A percentile compares a stretch with the other conserved stretches of the same genome.
Evolutionary conservation across 2,888 invertebrate genomes (phyloP).

Genomic region (Pristionchus arcanus): DNA sequence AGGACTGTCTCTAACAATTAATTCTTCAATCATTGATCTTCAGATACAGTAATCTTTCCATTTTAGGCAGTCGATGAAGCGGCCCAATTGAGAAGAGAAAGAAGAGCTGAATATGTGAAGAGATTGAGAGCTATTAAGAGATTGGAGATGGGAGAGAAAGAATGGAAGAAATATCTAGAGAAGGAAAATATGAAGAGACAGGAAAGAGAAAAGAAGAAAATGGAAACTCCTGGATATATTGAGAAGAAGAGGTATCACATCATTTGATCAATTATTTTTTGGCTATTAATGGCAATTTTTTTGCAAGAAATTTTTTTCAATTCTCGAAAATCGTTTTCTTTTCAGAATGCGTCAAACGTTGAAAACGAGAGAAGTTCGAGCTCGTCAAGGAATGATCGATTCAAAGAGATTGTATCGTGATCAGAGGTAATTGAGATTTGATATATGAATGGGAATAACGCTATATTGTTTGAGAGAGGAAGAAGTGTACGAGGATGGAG

Average conservation of each 20-base stretch:
- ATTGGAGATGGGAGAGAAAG: not conserved
- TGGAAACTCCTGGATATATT: slow-evolving; percentile 1
- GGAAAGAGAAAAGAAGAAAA: slow-evolving; percentile 1
- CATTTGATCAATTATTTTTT: not conserved
- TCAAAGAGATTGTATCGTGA: not conserved
- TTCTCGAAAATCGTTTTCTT: not conserved
- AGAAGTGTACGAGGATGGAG: slow-evolving; percentile 44
- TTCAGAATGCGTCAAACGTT: not conserved
- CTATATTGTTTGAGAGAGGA: not conserved
- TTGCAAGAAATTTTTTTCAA: not conserved
- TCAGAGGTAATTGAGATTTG: not conserved
- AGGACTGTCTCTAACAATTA: not conserved
- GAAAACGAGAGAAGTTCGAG: slow-evolving; percentile 17
- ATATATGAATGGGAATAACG: not conserved
- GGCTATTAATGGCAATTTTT: no score
- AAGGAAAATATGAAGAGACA: slow-evolving; percentile 17
- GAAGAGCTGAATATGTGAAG: slow-evolving; percentile 15
- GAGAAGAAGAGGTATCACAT: slow-evolving; percentile 33
- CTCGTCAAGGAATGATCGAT: not conserved
- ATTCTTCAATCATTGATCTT: not conserved
- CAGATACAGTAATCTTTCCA: not conserved
- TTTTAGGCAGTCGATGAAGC: not conserved
- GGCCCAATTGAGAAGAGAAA: not conserved
- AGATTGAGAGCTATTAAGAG: not conserved
- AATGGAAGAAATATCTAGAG: slow-evolving; percentile 19